Percentiles rank a stretch among this genome's conserved stretches.
These are phyloP conservation scores for Zapus hudsonius DNA, from an alignment of 2,113 vertebrate species.

Conservation along the genomic window DNA sequence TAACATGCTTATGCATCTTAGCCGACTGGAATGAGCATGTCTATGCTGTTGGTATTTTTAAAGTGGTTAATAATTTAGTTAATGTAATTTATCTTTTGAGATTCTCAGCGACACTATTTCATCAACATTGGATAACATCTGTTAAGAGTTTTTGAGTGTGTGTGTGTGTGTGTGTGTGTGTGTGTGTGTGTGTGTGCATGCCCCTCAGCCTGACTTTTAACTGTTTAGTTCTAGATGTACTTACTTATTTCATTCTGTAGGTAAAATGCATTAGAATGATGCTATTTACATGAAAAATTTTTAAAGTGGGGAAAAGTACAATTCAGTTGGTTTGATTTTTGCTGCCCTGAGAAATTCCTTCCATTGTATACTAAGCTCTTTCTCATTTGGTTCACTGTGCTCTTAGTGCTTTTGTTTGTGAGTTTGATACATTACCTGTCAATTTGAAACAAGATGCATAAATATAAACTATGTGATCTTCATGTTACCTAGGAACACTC, in stretches of 20 bases:
- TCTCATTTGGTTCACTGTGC: not conserved
- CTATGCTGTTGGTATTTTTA: slow-evolving; percentile 27
- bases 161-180: not conserved
- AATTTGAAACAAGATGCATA: not conserved
- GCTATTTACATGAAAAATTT: not conserved
- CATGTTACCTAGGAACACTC: not conserved
- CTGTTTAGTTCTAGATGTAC: slow-evolving; percentile 3
- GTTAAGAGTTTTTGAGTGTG: not conserved
- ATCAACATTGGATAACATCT: not conserved
- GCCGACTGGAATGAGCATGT: not conserved
- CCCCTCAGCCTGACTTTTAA: not conserved
- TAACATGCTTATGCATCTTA: not conserved
- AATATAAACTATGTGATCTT: not conserved
- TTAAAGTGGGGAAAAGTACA: not conserved
- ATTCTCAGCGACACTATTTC: not conserved
- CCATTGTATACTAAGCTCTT: not conserved
- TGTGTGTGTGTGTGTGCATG: not conserved
- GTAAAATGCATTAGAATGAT: slow-evolving; percentile 6
- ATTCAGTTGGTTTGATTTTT: slow-evolving; percentile 4
- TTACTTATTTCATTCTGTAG: slow-evolving; percentile 10
- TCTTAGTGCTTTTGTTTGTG: not conserved
- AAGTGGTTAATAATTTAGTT: slow-evolving; percentile 28
- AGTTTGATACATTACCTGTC: not conserved
- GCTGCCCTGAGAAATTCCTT: not conserved
- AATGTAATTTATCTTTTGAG: not conserved